Base-by-base conservation (phyloP, 2,797 vertebrate species). In the Limnodromus scolopaceus region DNA sequence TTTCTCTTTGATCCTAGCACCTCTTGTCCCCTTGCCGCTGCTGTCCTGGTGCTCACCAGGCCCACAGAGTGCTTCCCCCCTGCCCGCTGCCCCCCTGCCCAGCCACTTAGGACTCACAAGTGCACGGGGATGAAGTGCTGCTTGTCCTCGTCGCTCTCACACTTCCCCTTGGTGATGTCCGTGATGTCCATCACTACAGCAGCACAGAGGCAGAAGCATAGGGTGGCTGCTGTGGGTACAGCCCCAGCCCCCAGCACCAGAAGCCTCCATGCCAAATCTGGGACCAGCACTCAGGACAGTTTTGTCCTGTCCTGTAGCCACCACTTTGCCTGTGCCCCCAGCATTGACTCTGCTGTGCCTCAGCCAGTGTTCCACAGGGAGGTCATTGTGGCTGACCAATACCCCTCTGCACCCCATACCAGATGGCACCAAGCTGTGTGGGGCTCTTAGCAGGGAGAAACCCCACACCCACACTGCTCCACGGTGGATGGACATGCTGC, bases 111-210 rank as follows among this genome's bases (percentile, higher is more conserved):
- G 36, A 85, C 97, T 97, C 91, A 97, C 97, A 80, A 65, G 49
- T 97, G 96, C 58, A 97, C 97, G 0, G 97, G 97, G 79, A 97
- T 97, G 95, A 97, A 97, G 88, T 97, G 68, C 84, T 97, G 97
- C 80, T 97, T 97, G 83, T 97, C 96, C 92, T 97, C 97, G 0
- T 96, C 87, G 2, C 93, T 97, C 91, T 97, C 97, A 1, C 94
- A 89, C 20, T 93, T 96, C 27, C 97, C 96, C 58, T 96, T 96
- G 84, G 71, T 69, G 91, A 97, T 97, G 82, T 97, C 96, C 1
- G 96, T 97, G 87, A 97, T 92, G 91, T 97, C 97, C 97, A 97
- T 97, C 86, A 95, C 97, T 97, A 95, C 57, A 58, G 65, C 0
- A 19, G 61, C 61, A 91, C 58, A 84, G 28, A 85, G 32, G 49